Evolutionary conservation across 2,888 invertebrate species (phyloP), one percentile per base, ranked within the genome.

Genomic region (Anticlea derivata): DNA sequence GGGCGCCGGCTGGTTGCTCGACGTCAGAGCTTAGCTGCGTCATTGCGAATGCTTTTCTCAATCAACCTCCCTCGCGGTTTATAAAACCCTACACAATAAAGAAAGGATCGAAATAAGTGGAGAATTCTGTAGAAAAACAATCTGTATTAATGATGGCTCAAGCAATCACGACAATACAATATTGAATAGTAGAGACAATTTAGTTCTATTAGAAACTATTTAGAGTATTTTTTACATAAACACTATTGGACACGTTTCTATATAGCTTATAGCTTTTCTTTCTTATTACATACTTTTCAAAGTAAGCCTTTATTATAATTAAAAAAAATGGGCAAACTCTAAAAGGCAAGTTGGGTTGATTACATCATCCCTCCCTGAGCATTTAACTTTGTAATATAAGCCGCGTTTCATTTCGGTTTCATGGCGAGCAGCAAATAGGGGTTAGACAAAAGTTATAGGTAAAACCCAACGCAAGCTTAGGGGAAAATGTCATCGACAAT

Each of bases 1-100:
- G 61, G 81, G 79, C 83, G 83, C 82, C 83, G 68, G 65, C 68
- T 61, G 66, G 64, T 67, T 57, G 61, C 75, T 68, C 43, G 26
- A 80, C 86, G 83, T 83, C 85, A 81, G 65, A 70, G 65, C 66
- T 51, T 58, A 50, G 73, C 74, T 87, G 85, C 87, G 86, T 86
- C 86, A 86, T 71, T 71, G 67, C 71, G 70, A 77, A 74, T 75
- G 74, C 71, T 73, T 68, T 63, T 65, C 67, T 65, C 68, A 68
- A 69, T 68, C 62, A 66, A 61, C 50, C 48, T 72, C 68, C 66
- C 71, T 40, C 10, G 70, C 68, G 70, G 58, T 61, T 65, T 23
- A 50, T 41, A 55, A 61, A 58, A 12, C 34, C 47, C 43, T 34
- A 47, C 27, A 43, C 12, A 27, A 38, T 38, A 49, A 51, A 29